phyloP scores from a whole-genome alignment of 2,888 invertebrate genomes.

The Nemotelus pantherinus region DNA sequence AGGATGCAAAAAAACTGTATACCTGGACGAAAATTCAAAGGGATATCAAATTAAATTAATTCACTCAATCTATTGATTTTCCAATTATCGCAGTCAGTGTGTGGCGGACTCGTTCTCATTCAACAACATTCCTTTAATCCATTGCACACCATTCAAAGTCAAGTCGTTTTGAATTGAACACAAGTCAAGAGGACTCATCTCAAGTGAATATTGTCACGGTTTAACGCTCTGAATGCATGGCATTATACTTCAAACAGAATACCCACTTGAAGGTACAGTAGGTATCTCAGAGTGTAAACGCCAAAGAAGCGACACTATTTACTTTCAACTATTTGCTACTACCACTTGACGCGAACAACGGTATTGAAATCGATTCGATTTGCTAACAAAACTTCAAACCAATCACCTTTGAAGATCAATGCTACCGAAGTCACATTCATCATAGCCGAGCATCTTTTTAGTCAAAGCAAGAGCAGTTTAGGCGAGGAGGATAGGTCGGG shows the following conservation, averaged over 20 bases:
- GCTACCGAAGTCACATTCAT: slow-evolving; percentile 45
- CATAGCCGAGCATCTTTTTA: slow-evolving; percentile 39
- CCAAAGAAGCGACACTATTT: slow-evolving; percentile 27
- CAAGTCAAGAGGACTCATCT: slow-evolving; percentile 22
- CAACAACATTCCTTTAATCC: no score
- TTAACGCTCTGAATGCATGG: slow-evolving; percentile 23
- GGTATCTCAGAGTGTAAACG: slow-evolving; percentile 2
- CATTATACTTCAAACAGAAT: slow-evolving; percentile 14
- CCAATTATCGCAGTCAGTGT: no score
- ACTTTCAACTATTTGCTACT: slow-evolving; percentile 20
- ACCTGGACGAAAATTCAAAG: no score
- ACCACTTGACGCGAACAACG: background rate
- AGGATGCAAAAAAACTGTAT: no score
- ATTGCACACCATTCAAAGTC: slow-evolving; percentile 6
- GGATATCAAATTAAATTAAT: no score
- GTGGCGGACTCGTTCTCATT: no score
- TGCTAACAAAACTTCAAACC: slow-evolving; percentile 40
- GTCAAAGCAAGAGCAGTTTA: slow-evolving; percentile 32
- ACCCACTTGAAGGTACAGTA: slow-evolving; percentile 31
- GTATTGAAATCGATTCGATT: slow-evolving; percentile 43
- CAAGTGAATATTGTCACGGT: slow-evolving; percentile 31
- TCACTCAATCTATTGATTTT: no score
- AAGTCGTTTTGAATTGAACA: slow-evolving; percentile 15
- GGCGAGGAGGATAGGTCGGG: background rate
- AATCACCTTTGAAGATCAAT: slow-evolving; percentile 43